phyloP scores from a whole-genome alignment of 1,140 invertebrate species.

The Melanaphis sacchari region DNA sequence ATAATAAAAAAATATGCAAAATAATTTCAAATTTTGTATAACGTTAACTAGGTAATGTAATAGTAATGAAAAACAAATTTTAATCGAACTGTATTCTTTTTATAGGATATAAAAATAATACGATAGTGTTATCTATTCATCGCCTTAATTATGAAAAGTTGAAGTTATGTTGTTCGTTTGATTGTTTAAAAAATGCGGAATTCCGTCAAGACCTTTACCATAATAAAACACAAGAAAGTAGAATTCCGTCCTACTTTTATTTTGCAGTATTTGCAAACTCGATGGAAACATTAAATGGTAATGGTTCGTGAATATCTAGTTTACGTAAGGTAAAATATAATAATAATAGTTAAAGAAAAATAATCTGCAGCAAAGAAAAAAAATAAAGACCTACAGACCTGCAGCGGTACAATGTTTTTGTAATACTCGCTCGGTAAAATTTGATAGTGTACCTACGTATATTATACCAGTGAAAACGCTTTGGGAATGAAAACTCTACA shows the following conservation, averaged over 20 bases:
- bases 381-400: not conserved
- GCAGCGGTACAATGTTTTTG: not conserved
- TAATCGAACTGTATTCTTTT: not conserved
- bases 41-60: not conserved
- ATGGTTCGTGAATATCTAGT: constrained; percentile 5
- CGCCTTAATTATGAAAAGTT: not conserved
- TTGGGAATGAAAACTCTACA: not conserved
- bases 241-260: not conserved
- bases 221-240: not conserved
- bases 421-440: constrained; percentile 5
- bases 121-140: not conserved
- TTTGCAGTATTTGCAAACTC: not conserved
- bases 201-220: not conserved
- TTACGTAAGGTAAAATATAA: not conserved
- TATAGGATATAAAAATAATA: not conserved
- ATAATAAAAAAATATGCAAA: not conserved
- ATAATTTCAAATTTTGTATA: not conserved
- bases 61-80: too few species aligned
- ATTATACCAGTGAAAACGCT: not conserved
- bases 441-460: not conserved
- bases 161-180: not conserved
- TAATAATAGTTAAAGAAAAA: constrained; percentile 2
- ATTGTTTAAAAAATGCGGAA: not conserved
- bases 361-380: not conserved
- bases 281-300: not conserved